phyloP scores from a whole-genome alignment of 2,797 vertebrate genomes.

The Tragelaphus oryx region DNA sequence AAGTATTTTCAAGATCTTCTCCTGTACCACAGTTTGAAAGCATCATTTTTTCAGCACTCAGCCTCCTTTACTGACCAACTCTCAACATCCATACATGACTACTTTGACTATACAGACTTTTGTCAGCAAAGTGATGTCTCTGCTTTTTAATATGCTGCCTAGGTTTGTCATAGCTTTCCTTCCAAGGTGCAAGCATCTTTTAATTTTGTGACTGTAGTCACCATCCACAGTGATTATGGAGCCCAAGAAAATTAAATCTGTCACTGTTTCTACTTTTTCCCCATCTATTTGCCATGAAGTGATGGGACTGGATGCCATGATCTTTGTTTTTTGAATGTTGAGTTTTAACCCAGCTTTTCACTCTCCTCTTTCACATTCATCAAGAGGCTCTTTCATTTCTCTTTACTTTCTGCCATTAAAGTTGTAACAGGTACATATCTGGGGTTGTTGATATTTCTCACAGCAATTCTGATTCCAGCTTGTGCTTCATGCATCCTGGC shows the following conservation, averaged over 20 bases:
- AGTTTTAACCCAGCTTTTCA: background rate
- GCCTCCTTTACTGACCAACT: background rate
- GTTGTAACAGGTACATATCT: background rate
- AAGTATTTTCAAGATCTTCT: background rate
- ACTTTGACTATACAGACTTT: background rate
- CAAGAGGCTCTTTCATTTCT: background rate
- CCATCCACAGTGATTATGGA: background rate
- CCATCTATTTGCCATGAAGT: background rate
- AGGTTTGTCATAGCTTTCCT: background rate
- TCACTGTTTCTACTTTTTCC: background rate
- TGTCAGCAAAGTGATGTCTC: background rate
- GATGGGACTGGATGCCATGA: background rate
- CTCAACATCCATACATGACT: background rate
- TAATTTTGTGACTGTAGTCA: background rate
- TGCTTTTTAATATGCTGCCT: background rate
- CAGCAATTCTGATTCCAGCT: background rate
- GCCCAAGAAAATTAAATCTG: background rate
- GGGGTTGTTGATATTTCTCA: background rate
- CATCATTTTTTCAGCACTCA: background rate
- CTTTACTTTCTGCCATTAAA: background rate
- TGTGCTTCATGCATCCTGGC: background rate
- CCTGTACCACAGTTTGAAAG: accelerated
- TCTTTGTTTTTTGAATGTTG: background rate
- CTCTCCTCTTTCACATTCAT: background rate
- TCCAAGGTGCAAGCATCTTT: background rate